Base-by-base conservation (phyloP, 2,113 vertebrate species). In the Pungitius pungitius region DNA sequence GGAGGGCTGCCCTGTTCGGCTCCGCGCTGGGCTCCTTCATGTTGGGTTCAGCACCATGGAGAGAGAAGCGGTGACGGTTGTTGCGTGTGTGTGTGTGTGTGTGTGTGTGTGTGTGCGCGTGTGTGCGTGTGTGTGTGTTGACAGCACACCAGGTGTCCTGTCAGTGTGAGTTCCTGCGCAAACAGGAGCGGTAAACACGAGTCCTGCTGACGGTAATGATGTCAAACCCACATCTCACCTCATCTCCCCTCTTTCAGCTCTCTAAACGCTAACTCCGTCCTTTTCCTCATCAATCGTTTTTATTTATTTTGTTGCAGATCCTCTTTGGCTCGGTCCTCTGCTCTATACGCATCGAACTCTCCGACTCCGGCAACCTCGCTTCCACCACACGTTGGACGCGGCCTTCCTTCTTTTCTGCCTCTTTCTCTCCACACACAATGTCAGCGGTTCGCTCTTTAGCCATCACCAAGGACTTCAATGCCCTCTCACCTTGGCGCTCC, bases 141-240 rank as follows among this genome's bases (percentile, higher is more conserved):
- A 91, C 90, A 92, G 90, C 87, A 81, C 88, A 82, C 88, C 92
- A 93, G 92, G 92, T 93, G 92, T 92, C 78, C 89, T 89, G 85
- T 85, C 87, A 78, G 84, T 80, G 61, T 73, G 85, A 80, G 83
- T 83, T 83, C 81, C 75, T 86, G 83, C 75, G 85, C 90, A 90
- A 93, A 92, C 91, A 91, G 59, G 71, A 83, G 81, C 51, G 51
- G 82, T 91, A 90, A 91, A 89, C 88, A 91, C 80, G 69, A 70
- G 75, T 71, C 84, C 82, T 40, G 82, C 79, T 87, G 87, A 89
- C 66, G 77, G 76, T 79, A 78, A 84, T 78, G 55, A 85, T 83
- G 88, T 85, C 87, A 87, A 88, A 83, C 43, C 77, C 79, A 73
- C 75, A 74, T 69, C 72, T 88, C 84, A 88, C 87, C 87, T 87